These are phyloP conservation scores for Uria aalge DNA, from an alignment of 2,113 vertebrate genomes.

Conservation along the genomic window DNA sequence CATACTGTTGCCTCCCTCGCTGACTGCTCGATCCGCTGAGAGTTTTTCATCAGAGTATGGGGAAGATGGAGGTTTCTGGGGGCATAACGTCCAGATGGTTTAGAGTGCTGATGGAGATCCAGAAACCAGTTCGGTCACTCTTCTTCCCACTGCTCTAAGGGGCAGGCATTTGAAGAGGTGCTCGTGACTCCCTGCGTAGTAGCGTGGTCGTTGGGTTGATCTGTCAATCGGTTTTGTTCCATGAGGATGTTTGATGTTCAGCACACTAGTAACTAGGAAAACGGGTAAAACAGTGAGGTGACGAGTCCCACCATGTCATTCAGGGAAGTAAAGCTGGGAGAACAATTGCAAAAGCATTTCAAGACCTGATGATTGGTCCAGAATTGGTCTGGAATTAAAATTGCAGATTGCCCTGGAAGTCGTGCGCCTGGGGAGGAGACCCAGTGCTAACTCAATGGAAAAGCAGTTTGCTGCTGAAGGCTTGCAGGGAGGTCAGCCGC, in stretches of 20 bases:
- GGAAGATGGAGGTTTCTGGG: background rate
- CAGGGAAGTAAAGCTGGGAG: background rate
- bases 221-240: background rate
- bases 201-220: background rate
- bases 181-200: fast-evolving
- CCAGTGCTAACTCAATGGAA: fast-evolving
- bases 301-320: fast-evolving
- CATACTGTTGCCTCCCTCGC: fast-evolving
- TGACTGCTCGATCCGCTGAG: background rate
- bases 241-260: background rate
- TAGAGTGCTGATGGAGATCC: background rate
- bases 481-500: fast-evolving
- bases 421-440: fast-evolving
- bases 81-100: background rate
- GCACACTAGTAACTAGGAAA: background rate
- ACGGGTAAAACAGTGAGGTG: background rate
- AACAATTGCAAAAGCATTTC: background rate
- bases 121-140: background rate
- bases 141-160: background rate
- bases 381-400: background rate
- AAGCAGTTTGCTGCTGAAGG: background rate
- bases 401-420: background rate
- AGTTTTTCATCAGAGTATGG: background rate
- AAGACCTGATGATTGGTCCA: background rate
- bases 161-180: background rate